Evolutionary conservation across 2,113 vertebrate species (phyloP).

Genomic region (Cairina moschata): DNA sequence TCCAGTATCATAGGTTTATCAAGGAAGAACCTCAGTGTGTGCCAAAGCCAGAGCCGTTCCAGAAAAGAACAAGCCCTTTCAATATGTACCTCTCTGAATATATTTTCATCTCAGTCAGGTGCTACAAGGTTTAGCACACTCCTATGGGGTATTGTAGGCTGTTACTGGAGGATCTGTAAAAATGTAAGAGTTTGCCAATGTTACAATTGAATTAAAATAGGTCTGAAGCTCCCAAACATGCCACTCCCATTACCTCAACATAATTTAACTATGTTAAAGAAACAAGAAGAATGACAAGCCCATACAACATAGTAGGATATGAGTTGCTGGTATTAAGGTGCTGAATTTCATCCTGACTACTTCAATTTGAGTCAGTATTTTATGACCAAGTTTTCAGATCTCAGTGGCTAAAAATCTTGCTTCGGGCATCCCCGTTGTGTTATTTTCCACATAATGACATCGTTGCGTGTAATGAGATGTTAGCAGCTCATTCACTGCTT

Average conservation of each 20-base stretch:
- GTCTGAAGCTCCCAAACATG: neutral
- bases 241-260: conserved; percentile 39
- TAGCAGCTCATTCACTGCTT: conserved; percentile 45
- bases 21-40: neutral
- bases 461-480: conserved; percentile 35
- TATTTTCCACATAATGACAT: conserved; percentile 50
- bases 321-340: neutral
- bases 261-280: neutral
- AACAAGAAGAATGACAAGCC: neutral
- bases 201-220: conserved; percentile 12
- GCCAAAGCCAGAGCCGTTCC: neutral
- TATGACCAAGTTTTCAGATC: conserved; percentile 26
- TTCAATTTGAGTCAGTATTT: conserved; percentile 30
- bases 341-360: conserved; percentile 9
- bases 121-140: neutral
- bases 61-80: neutral
- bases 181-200: conserved; percentile 16
- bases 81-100: neutral
- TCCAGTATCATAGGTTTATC: neutral
- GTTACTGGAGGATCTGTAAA: conserved; percentile 2
- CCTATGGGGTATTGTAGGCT: neutral
- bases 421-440: conserved; percentile 22
- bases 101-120: neutral
- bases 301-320: neutral
- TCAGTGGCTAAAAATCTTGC: conserved; percentile 48